Conservation (phyloP, 1,140 invertebrate species). For the Pseudomyrmex flavicornis region DNA sequence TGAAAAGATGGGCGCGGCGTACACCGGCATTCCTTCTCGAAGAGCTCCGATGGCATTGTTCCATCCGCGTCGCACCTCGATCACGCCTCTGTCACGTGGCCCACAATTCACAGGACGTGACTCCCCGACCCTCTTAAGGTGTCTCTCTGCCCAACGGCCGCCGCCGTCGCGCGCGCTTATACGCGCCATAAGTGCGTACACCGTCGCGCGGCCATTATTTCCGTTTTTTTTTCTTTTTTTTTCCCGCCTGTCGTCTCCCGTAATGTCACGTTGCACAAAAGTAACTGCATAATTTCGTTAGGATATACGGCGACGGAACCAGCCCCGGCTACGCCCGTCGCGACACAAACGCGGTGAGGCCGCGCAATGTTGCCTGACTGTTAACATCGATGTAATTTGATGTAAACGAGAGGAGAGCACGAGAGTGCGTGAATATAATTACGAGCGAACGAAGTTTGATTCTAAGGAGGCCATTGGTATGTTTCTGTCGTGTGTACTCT, state of each 20-base stretch:
- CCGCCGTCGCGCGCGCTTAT: constrained; percentile 37
- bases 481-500: background rate
- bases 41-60: constrained; percentile 85
- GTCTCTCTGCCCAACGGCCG: constrained; percentile 65
- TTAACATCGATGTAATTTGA: constrained; percentile 36
- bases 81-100: constrained; percentile 85
- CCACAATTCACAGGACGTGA: constrained; percentile 85
- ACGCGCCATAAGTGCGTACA: constrained; percentile 38
- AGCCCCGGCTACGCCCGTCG: constrained; percentile 33
- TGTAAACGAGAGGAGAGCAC: constrained; percentile 46
- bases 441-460: constrained; percentile 8
- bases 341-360: constrained; percentile 10
- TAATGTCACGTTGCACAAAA: constrained; percentile 59
- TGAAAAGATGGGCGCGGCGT: constrained; percentile 83
- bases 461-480: background rate
- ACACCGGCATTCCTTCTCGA: constrained; percentile 83
- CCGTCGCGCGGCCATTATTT: constrained; percentile 30
- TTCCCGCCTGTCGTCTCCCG: constrained; percentile 22
- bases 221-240: too few species aligned
- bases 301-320: constrained; percentile 26
- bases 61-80: constrained; percentile 84
- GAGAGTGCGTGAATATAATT: constrained; percentile 17
- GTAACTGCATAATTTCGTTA: constrained; percentile 52
- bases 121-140: constrained; percentile 75
- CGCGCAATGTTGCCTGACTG: background rate